Base-by-base conservation (phyloP, 1,140 invertebrate genomes). In the Melipona quadrifasciata region DNA sequence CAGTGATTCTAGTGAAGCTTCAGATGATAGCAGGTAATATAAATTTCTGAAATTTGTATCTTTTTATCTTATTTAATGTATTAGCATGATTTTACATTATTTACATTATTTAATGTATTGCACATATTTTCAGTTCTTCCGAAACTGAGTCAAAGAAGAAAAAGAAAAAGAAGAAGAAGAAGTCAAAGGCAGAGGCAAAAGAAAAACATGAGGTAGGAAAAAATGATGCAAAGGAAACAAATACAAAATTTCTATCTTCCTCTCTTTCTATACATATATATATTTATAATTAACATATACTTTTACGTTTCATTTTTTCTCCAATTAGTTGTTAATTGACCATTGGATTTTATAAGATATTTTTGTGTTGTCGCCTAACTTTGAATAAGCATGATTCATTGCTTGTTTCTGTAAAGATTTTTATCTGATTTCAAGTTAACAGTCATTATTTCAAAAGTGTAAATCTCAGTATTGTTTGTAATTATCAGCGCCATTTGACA, bases 401-500 rank as follows among this genome's bases (percentile, higher is more conserved):
- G 91, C 91, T 91, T 92, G 85, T 91, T 90, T 90, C 71, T 83
- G 89, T 90, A 88, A 84, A 84, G 73, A 91, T 85, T 90, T 89
- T 91, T 92, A 90, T 92, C 89, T 94, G 91, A 93, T 93, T 94
- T 93, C 90, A 93, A 93, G 91, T 93, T 93, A 93, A 92, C 89
- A 90, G 92, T 93, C 93, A 93, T 93, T 92, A 93, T 94, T 94
- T 94, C 93, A 94, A 94, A 84, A 94, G 92, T 94, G 92, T 94
- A 94, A 94, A 94, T 93, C 93, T 94, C 93, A 94, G 93, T 94
- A 94, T 94, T 94, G 93, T 94, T 94, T 94, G 91, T 93, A 94
- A 94, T 94, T 94, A 94, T 94, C 93, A 94, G 93, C 93, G 93
- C 93, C 93, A 94, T 94, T 94, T 94, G 93, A 94, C 93, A 94